A percentile compares a stretch with the other conserved stretches of the same genome.
Conservation (phyloP, 2,888 invertebrate genomes). For the Drosophila recens region DNA sequence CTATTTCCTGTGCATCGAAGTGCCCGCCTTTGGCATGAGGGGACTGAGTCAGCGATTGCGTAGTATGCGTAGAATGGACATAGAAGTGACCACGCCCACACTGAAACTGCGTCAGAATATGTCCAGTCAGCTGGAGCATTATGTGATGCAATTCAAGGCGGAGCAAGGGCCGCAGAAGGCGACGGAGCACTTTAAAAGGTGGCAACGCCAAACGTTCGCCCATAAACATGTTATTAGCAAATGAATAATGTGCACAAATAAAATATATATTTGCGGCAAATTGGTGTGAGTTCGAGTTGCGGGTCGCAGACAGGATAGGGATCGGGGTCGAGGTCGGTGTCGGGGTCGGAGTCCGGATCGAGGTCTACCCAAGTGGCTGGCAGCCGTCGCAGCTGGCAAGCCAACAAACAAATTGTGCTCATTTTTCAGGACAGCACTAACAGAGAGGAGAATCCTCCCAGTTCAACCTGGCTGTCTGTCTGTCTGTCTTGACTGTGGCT, state of each 20-base stretch:
- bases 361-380: slow-evolving; percentile 46
- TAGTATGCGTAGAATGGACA: slow-evolving; percentile 23
- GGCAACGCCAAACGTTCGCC: slow-evolving; percentile 66
- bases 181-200: slow-evolving; percentile 50
- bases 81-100: slow-evolving; percentile 46
- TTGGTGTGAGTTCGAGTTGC: slow-evolving; percentile 25
- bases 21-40: slow-evolving; percentile 68
- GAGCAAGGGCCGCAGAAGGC: slow-evolving; percentile 39
- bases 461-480: slow-evolving; percentile 10
- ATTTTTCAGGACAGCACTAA: slow-evolving; percentile 61
- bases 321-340: slow-evolving; percentile 8
- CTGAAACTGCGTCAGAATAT: slow-evolving; percentile 52
- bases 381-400: slow-evolving; percentile 47
- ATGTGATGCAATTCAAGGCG: slow-evolving; percentile 61
- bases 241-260: slow-evolving; percentile 67
- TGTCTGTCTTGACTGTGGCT: not conserved
- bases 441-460: slow-evolving; percentile 9
- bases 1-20: slow-evolving; percentile 83
- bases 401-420: slow-evolving; percentile 72
- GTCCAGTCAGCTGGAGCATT: slow-evolving; percentile 68
- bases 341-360: slow-evolving; percentile 7
- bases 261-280: slow-evolving; percentile 64
- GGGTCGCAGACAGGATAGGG: slow-evolving; percentile 6
- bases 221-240: slow-evolving; percentile 71
- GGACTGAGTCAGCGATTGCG: slow-evolving; percentile 56